phyloP scores from a whole-genome alignment of 2,113 vertebrate species.

The Apodemus speciosus region DNA sequence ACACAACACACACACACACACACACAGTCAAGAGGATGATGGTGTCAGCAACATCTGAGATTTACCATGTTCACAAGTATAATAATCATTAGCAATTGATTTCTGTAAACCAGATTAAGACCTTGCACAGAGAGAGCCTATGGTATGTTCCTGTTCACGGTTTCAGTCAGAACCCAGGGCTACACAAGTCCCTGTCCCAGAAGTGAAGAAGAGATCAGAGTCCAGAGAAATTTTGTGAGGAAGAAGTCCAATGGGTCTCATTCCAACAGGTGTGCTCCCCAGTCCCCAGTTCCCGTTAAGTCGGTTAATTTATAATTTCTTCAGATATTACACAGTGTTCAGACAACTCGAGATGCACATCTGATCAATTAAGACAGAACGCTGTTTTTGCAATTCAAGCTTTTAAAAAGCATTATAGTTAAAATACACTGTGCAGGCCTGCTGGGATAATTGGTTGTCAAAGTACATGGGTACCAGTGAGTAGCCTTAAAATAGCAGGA shows the following conservation, averaged over 20 bases:
- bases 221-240: background rate
- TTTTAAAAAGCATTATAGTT: constrained; percentile 76
- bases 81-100: background rate
- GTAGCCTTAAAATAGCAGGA: constrained; percentile 80
- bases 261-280: constrained; percentile 37
- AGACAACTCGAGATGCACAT: constrained; percentile 49
- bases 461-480: constrained; percentile 72
- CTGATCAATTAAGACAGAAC: constrained; percentile 71
- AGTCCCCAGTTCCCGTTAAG: background rate
- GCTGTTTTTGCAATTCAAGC: constrained; percentile 71
- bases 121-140: background rate
- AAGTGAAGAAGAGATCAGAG: background rate
- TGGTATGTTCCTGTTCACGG: background rate
- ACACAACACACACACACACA: background rate
- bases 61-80: background rate
- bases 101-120: background rate
- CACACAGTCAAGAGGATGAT: background rate
- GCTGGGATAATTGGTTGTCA: constrained; percentile 79
- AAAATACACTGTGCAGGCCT: constrained; percentile 73
- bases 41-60: background rate
- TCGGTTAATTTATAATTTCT: constrained; percentile 53
- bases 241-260: background rate
- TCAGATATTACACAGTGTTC: constrained; percentile 51
- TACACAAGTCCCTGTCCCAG: background rate
- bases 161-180: background rate